Evolutionary conservation across 2,113 vertebrate genomes (phyloP).

Genomic region (Hippolais icterina): DNA sequence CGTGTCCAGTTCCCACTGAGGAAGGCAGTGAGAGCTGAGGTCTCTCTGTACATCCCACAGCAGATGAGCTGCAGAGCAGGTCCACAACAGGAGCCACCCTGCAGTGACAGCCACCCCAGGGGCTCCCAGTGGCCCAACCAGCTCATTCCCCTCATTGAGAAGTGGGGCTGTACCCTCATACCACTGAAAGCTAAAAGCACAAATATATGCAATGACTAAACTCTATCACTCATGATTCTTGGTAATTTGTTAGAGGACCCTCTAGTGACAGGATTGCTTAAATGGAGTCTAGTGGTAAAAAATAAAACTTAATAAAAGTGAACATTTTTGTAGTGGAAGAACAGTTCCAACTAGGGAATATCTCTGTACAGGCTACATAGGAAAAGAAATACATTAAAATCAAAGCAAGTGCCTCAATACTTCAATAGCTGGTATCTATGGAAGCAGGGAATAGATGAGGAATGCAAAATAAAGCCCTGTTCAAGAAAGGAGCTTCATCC

Average conservation of each 20-base stretch:
- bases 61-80: background rate
- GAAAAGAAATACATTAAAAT: background rate
- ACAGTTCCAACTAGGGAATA: background rate
- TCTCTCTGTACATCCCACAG: background rate
- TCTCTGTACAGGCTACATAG: fast-evolving
- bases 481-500: background rate
- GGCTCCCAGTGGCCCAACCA: fast-evolving
- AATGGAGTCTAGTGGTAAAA: background rate
- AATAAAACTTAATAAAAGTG: background rate
- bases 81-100: background rate
- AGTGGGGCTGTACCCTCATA: background rate
- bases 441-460: background rate
- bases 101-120: fast-evolving
- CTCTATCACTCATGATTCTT: background rate
- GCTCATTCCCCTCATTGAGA: fast-evolving
- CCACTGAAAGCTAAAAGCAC: background rate
- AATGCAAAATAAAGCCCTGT: background rate
- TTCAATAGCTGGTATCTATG: background rate
- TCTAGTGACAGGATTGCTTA: background rate
- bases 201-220: background rate
- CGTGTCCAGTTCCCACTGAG: fast-evolving
- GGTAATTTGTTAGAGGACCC: background rate
- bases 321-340: background rate
- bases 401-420: background rate
- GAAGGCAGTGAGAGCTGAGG: background rate